Conservation (phyloP, 1,140 invertebrate genomes). For the Lepidurus apus region DNA sequence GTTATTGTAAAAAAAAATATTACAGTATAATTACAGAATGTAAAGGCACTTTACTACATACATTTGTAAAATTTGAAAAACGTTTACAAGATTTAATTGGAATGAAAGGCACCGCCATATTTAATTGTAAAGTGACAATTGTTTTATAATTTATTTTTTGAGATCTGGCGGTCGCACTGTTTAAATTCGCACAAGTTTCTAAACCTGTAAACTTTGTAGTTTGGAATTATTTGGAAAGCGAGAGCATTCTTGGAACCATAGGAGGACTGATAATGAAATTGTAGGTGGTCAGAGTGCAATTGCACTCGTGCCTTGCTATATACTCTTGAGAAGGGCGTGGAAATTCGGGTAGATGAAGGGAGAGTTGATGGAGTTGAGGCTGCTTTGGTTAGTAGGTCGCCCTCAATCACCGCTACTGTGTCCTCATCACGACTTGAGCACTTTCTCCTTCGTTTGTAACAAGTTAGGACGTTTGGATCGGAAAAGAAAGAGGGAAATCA, state of each 20-base stretch:
- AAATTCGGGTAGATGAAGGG: not conserved
- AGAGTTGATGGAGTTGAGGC: not conserved
- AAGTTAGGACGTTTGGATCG: not conserved
- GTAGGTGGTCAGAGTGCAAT: no score
- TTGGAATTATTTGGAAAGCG: not conserved
- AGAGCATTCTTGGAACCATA: not conserved
- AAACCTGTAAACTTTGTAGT: not conserved
- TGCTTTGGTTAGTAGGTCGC: not conserved
- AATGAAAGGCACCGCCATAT: no score
- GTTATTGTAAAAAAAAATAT: no score
- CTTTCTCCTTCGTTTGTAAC: constrained; percentile 14
- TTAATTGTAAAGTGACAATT: no score
- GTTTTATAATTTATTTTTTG: no score
- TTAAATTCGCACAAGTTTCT: not conserved
- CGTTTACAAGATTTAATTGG: no score
- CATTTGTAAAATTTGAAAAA: no score
- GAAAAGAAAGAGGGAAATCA: not conserved
- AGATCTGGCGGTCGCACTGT: no score
- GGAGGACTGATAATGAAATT: no score
- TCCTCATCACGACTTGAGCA: constrained; percentile 13
- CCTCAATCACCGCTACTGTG: constrained; percentile 5
- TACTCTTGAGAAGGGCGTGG: not conserved
- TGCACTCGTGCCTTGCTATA: not conserved
- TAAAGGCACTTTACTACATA: no score
- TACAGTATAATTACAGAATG: no score